Percentiles rank a stretch among this genome's conserved stretches.
These are phyloP conservation scores for Oxytorus armatus DNA, from an alignment of 2,888 invertebrate species.

Conservation along the genomic window DNA sequence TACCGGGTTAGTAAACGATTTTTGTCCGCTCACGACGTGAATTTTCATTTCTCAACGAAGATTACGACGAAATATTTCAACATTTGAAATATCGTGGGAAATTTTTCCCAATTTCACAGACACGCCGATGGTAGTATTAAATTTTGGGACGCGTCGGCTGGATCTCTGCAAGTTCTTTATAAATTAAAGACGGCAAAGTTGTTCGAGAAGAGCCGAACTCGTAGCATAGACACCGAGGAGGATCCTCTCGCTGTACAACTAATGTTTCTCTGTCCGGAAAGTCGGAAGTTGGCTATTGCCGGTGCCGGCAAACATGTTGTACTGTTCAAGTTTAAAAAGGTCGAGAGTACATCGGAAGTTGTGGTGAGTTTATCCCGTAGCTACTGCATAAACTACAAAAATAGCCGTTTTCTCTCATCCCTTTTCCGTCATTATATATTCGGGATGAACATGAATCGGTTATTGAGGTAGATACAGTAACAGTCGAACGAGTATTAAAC, in stretches of 20 bases:
- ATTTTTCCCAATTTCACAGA: conserved; percentile 85
- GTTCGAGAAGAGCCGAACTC: conserved; percentile 90
- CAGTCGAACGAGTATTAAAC: no score
- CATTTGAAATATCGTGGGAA: not conserved
- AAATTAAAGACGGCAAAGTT: conserved; percentile 98
- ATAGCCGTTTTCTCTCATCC: conserved; percentile 16
- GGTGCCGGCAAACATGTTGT: conserved; percentile 97
- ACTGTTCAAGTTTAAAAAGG: conserved; percentile 97
- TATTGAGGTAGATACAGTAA: conserved; percentile 25
- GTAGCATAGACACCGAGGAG: conserved; percentile 90
- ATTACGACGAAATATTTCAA: not conserved
- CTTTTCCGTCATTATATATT: conserved; percentile 17
- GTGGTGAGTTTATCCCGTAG: conserved; percentile 86
- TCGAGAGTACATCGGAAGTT: conserved; percentile 93
- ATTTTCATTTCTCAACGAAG: not conserved
- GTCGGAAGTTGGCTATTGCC: conserved; percentile 94
- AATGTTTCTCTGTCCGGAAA: conserved; percentile 97
- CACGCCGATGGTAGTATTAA: conserved; percentile 99
- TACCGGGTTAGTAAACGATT: conserved; percentile 91
- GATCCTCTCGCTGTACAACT: conserved; percentile 96
- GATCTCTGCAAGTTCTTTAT: conserved; percentile 97
- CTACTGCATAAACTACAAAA: not conserved
- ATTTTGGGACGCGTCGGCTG: conserved; percentile 99
- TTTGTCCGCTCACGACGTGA: not conserved
- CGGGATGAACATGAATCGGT: conserved; percentile 31